Base-by-base conservation (phyloP, 2,113 vertebrate species). In the Nothobranchius kuhntae region DNA sequence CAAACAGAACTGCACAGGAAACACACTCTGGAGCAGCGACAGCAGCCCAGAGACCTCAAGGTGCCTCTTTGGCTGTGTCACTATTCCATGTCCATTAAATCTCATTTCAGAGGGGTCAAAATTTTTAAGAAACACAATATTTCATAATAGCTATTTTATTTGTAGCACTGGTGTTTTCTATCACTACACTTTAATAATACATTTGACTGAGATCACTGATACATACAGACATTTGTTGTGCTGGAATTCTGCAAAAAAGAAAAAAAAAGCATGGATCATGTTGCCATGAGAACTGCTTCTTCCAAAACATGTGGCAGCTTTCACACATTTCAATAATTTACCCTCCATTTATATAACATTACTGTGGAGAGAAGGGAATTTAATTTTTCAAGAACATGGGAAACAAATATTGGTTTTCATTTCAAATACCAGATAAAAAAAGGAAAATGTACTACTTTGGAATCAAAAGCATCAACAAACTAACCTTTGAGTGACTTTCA, bases 1-100 rank as follows among this genome's bases (percentile, higher is more conserved):
- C 95, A 98, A 81, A 92, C 94, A 75, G 97, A 99, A 84, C 94
- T 98, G 86, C 95, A 98, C 92, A 93, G 98, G 87, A 99, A 99
- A 93, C 98, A 99, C 76, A 94, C 95, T 78, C 95, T 98, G 92
- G 98, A 99, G 92, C 95, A 98, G 82, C 94, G 98, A 92, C 98
- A 98, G 92, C 98, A 98, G 94, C 98, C 98, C 86, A 95, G 97
- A 91, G 96, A 98, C 91, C 93, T 99, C 89, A 99, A 99, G 96
- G 98, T 99, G 61, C 55, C 9, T n/a, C 64, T 50, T 24, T 60
- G 35, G 58, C 53, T 30, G 8, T 13, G 0, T 4, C 42, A 61
- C 4, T 42, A 12, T 45, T 53, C 8, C 46, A 2, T 21, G 26
- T 56, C 14, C 14, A 15, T 7, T 26, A 14, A 17, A 48, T 24